Evolutionary conservation across 1,140 invertebrate species (phyloP), one percentile per base, ranked within the genome.

Genomic region (Drosophila rufa): DNA sequence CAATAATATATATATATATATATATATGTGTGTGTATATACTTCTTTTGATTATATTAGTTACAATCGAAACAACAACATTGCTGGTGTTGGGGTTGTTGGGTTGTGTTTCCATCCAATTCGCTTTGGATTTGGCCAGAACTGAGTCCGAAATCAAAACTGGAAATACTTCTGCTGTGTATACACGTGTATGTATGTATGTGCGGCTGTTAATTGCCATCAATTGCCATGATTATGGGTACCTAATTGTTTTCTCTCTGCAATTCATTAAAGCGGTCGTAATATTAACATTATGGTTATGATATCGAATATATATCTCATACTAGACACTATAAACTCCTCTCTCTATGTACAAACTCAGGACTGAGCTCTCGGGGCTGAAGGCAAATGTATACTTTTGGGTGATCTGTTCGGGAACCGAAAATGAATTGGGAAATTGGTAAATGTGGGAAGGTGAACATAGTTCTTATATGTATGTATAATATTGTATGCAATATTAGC

Each of bases 21-120:
- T 78, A 62, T 78, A 68, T 74, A 67, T 75, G 47, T 77, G 53
- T 78, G 58, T 80, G 45, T 79, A 75, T 62, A 80, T 60, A 75
- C 48, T 82, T 66, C 38, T 77, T 86, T 87, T 87, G 84, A 87
- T 83, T 87, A 87, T 80, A 87, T 87, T 87, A 86, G 62, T 80
- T 77, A 77, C 81, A 84, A 58, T 58, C 61, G 45, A 57, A 61
- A 55, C 75, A 46, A 65, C 75, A 65, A 79, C 48, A 56, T 46
- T 30, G 64, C 53, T 79, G 75, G 48, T 58, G 59, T 59, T 60
- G 58, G 38, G 47, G 38, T 51, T 47, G 30, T 60, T 53, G 38
- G 47, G 38, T 51, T 47, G 30, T 48, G 50, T 47, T 14, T 15
- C 5, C 53, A 40, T 22, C 53, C 53, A 40, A 56, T 36, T 56